Conservation (phyloP, 2,888 invertebrate species). For the Ophion costatus region DNA sequence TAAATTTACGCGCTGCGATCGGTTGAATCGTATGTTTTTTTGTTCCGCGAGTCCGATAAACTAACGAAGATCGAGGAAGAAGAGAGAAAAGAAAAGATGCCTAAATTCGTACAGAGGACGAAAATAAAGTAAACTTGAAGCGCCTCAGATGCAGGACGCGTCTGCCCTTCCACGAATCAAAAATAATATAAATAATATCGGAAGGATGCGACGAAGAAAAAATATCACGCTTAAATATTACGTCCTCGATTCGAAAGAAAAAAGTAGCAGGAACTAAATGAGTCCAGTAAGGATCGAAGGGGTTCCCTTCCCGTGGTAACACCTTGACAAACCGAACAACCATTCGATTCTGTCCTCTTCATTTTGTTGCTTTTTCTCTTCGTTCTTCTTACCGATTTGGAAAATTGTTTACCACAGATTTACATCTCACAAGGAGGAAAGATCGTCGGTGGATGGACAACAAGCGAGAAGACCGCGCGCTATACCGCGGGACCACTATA, state of each 20-base stretch:
- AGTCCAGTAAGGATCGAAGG: conserved; percentile 5
- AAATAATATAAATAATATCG: conserved; percentile 67
- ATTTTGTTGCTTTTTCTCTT: conserved; percentile 20
- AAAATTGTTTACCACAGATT: conserved; percentile 59
- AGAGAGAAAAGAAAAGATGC: conserved; percentile 5
- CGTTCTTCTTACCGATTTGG: not conserved
- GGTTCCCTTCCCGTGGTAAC: too few species aligned
- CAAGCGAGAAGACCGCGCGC: conserved; percentile 76
- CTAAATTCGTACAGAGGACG: conserved; percentile 3
- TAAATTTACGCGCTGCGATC: conserved; percentile 4
- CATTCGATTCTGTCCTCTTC: not conserved
- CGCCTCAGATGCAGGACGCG: conserved; percentile 47
- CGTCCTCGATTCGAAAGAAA: conserved; percentile 46
- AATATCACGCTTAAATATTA: conserved; percentile 44
- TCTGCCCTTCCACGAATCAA: conserved; percentile 65
- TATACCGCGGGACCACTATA: conserved; percentile 81
- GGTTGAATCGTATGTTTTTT: conserved; percentile 10
- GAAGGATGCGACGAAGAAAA: conserved; percentile 45
- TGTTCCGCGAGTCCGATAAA: conserved; percentile 53
- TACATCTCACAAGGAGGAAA: conserved; percentile 73
- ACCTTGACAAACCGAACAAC: too few species aligned
- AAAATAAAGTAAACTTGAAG: conserved; percentile 51
- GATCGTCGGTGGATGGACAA: conserved; percentile 75
- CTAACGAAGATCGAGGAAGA: conserved; percentile 27
- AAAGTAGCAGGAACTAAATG: not conserved